A percentile compares a stretch with the other conserved stretches of the same genome.
These are phyloP conservation scores for Leptinotarsa undecemlineata DNA, from an alignment of 1,140 invertebrate genomes.

Conservation along the genomic window DNA sequence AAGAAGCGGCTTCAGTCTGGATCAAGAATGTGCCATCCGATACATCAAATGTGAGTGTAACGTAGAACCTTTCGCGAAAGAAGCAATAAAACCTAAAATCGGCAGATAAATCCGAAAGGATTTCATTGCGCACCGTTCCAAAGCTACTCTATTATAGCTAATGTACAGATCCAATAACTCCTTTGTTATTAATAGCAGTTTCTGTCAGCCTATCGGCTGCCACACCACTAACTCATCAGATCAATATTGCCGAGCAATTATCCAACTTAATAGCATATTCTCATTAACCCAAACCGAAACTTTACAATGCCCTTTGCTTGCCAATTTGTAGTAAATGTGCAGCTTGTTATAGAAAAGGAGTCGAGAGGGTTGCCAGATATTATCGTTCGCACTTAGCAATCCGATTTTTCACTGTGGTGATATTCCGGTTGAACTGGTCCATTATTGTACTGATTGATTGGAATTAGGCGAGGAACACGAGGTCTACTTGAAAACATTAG, in stretches of 20 bases:
- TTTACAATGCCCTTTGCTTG: slow-evolving; percentile 43
- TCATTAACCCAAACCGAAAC: slow-evolving; percentile 49
- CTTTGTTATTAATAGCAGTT: slow-evolving; percentile 51
- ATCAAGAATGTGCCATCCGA: slow-evolving; percentile 8
- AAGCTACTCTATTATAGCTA: slow-evolving; percentile 48
- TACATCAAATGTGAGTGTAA: neutral
- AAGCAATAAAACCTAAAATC: slow-evolving; percentile 49
- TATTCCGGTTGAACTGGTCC: slow-evolving; percentile 13
- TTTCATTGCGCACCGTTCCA: slow-evolving; percentile 45
- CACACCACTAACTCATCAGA: slow-evolving; percentile 47
- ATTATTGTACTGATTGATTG: slow-evolving; percentile 7
- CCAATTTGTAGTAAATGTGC: slow-evolving; percentile 41
- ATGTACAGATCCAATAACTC: slow-evolving; percentile 50
- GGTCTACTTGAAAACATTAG: neutral
- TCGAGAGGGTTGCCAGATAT: slow-evolving; percentile 16
- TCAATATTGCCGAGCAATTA: slow-evolving; percentile 50
- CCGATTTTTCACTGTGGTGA: slow-evolving; percentile 19
- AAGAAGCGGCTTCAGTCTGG: neutral
- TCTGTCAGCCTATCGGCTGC: slow-evolving; percentile 46
- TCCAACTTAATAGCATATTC: slow-evolving; percentile 50
- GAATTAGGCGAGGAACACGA: neutral
- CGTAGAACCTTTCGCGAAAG: slow-evolving; percentile 5
- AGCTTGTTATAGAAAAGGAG: slow-evolving; percentile 21
- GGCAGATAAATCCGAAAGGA: slow-evolving; percentile 50
- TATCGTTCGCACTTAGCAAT: neutral